Base-by-base conservation (phyloP, 2,888 invertebrate genomes). In the Metopia argyrocephala region DNA sequence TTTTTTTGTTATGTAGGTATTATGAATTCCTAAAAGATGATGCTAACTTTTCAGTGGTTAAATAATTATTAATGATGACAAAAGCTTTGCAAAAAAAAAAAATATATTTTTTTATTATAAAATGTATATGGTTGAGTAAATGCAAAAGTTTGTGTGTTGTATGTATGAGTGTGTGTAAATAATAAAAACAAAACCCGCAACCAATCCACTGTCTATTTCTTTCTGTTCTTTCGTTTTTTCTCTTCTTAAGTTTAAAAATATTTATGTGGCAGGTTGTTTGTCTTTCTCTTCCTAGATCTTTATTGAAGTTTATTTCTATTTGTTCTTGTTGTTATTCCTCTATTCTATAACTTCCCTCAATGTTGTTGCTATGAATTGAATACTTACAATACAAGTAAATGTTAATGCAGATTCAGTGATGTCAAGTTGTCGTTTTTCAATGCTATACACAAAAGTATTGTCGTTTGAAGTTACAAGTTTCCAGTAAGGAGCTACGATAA, bases 1-100 rank as follows among this genome's bases (percentile, higher is more conserved):
- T 38, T 12, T 38, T 38, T 3, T 38, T 38, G 38, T 38, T 3
- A 1, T 31, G 31, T 31, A 12, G 38, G 9, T 38, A 15, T 38
- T 38, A 4, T 61, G 38, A 73, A 81, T 81, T 81, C 54, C 65
- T 66, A 69, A 65, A 52, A 59, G 73, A 79, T 73, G 73, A 73
- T 62, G 62, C 61, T 52, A 23, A 23, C 28, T 5, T 9, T 20
- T 3, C 3, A 15, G 3, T 50, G 64, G 61, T 38, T 38, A 31
- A 31, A 31, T 12, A 31, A 31, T 31, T 12, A 31, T 38, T 54
- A 23, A 2, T 38, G 31, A 57, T 65, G 57, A 62, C 28, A n/a
- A 48, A n/a, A 48, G n/a, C 38, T 50, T 65, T 65, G 38, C 48
- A 59, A n/a, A n/a, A n/a, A n/a, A n/a, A n/a, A n/a, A n/a, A n/a